These are phyloP conservation scores for Tryphoninae sp. DNA, from an alignment of 2,888 invertebrate genomes.

Conservation along the genomic window DNA sequence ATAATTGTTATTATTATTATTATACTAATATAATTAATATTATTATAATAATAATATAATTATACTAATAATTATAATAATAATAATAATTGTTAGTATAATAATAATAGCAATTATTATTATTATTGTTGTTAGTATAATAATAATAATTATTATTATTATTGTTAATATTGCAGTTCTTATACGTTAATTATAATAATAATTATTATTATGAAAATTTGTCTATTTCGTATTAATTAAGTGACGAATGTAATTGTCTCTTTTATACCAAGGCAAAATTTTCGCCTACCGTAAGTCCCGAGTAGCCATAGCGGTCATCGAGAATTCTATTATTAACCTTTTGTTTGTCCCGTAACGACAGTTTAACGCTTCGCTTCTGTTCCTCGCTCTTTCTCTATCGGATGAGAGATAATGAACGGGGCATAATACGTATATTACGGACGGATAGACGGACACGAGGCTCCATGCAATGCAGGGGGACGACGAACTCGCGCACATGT, in stretches of 20 bases:
- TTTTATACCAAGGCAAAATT: neutral
- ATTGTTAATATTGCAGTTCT: no score
- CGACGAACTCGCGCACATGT: constrained; percentile 38
- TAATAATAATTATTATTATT: neutral
- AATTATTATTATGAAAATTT: no score
- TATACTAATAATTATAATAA: no score
- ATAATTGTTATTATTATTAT: no score
- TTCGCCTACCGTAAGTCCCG: neutral
- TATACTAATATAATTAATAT: no score
- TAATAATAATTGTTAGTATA: neutral
- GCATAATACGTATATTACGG: neutral
- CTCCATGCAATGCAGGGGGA: constrained; percentile 29
- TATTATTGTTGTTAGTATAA: neutral
- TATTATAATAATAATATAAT: neutral
- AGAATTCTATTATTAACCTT: constrained; percentile 41
- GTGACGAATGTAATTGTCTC: neutral
- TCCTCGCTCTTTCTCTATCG: neutral
- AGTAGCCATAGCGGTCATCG: neutral
- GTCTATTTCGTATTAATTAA: no score
- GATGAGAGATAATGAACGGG: constrained; percentile 7
- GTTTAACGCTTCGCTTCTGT: constrained; percentile 26
- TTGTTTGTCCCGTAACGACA: constrained; percentile 38
- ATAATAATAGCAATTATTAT: neutral
- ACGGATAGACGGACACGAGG: neutral
- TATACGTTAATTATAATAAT: no score